A percentile compares a stretch with the other conserved stretches of the same genome.
phyloP scores from a whole-genome alignment of 1,140 invertebrate genomes.

The Drosophila ercepeae region DNA sequence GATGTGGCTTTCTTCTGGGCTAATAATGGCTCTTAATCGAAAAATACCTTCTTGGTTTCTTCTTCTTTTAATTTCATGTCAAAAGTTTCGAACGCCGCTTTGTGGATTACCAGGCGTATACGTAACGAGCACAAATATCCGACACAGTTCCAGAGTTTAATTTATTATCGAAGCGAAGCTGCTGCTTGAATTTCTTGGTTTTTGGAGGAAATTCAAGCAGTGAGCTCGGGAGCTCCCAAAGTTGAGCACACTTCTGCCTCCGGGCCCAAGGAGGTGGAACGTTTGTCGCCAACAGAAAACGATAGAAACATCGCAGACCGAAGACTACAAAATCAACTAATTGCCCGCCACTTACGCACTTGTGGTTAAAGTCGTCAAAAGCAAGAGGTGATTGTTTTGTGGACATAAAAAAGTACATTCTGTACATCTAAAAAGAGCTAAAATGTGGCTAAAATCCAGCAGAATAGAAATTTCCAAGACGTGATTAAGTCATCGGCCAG shows the following conservation, averaged over 20 bases:
- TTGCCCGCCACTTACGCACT: slow-evolving; percentile 59
- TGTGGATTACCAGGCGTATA: slow-evolving; percentile 83
- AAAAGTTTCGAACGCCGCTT: slow-evolving; percentile 65
- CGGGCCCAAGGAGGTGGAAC: slow-evolving; percentile 60
- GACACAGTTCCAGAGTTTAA: not conserved
- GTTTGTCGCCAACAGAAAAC: slow-evolving; percentile 59
- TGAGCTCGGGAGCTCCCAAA: slow-evolving; percentile 32
- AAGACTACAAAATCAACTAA: slow-evolving; percentile 46
- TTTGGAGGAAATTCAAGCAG: slow-evolving; percentile 50
- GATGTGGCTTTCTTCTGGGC: slow-evolving; percentile 1
- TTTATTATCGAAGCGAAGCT: slow-evolving; percentile 34
- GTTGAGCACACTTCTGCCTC: slow-evolving; percentile 73
- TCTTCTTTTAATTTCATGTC: slow-evolving; percentile 27
- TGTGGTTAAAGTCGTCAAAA: slow-evolving; percentile 65
- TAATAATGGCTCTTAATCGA: slow-evolving; percentile 9
- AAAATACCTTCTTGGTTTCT: slow-evolving; percentile 26
- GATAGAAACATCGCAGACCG: slow-evolving; percentile 13
- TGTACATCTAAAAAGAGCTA: no score
- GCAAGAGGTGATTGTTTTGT: slow-evolving; percentile 70
- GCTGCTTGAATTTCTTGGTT: slow-evolving; percentile 42
- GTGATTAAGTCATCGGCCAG: slow-evolving; percentile 72
- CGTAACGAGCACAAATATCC: slow-evolving; percentile 37
- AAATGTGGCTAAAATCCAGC: not conserved
- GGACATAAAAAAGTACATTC: slow-evolving; percentile 3
- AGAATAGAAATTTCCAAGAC: slow-evolving; percentile 27